phyloP scores from a whole-genome alignment of 2,797 vertebrate species.

The Margarornis squamiger region DNA sequence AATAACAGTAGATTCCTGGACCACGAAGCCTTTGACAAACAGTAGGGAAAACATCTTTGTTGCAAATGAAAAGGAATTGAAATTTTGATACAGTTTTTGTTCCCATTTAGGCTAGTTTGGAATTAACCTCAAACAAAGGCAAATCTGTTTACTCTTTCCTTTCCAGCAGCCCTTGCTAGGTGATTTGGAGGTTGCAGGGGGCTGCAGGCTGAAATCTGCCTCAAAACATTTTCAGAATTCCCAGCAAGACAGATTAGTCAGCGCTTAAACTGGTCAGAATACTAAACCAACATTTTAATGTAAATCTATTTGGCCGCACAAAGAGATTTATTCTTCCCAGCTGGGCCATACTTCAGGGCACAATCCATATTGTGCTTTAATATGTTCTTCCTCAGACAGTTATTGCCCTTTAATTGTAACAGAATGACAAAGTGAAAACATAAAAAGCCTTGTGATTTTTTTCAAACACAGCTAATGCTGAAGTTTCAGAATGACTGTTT shows the following conservation, averaged over 20 bases:
- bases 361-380: conserved; percentile 41
- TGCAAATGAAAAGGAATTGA: neutral
- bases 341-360: conserved; percentile 29
- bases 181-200: neutral
- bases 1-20: neutral
- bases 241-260: neutral
- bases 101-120: neutral
- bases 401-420: conserved; percentile 55
- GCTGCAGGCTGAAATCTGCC: neutral
- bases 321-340: conserved; percentile 41
- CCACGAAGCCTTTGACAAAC: neutral
- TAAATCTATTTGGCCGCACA: neutral
- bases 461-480: conserved; percentile 29
- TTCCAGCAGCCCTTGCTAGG: neutral
- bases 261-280: neutral
- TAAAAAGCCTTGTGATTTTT: conserved; percentile 36
- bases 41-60: neutral
- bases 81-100: neutral
- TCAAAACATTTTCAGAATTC: neutral
- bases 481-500: conserved; percentile 48
- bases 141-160: neutral
- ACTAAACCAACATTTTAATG: conserved; percentile 42
- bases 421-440: conserved; percentile 46
- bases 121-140: neutral
- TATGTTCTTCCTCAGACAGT: conserved; percentile 50